Conservation (phyloP, 2,888 invertebrate genomes). For the Phortica okadai region DNA sequence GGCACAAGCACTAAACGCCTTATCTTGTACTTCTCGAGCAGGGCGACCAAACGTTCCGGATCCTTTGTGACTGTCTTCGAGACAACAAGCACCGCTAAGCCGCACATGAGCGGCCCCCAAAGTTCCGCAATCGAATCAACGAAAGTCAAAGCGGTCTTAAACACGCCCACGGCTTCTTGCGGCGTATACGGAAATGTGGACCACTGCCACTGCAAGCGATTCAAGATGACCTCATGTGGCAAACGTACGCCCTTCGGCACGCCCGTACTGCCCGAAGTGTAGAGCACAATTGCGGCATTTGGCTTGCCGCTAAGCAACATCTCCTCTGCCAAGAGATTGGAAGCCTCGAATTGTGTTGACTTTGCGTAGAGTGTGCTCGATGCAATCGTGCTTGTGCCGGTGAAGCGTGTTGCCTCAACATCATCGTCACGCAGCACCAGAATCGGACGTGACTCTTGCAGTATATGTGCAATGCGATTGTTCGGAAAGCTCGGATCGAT, state of each 20-base stretch:
- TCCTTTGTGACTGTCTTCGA: constrained; percentile 85
- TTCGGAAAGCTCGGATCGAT: constrained; percentile 85
- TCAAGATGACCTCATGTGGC: constrained; percentile 85
- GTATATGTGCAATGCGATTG: constrained; percentile 85
- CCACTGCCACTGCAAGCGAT: constrained; percentile 94
- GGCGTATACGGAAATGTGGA: constrained; percentile 84
- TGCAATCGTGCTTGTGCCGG: constrained; percentile 61
- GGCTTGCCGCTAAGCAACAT: constrained; percentile 71
- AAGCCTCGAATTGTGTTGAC: constrained; percentile 59
- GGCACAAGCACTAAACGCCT: constrained; percentile 91
- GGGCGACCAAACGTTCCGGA: constrained; percentile 84
- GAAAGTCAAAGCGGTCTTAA: constrained; percentile 94
- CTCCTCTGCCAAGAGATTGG: constrained; percentile 73
- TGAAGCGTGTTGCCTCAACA: constrained; percentile 66
- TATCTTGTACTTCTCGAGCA: constrained; percentile 85
- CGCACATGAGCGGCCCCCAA: constrained; percentile 89
- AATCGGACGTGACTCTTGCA: constrained; percentile 85
- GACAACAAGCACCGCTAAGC: constrained; percentile 83
- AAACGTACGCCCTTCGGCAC: constrained; percentile 93
- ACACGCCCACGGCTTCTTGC: constrained; percentile 85
- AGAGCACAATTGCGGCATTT: constrained; percentile 71
- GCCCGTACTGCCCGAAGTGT: constrained; percentile 90
- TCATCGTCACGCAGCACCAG: constrained; percentile 81
- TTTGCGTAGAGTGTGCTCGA: constrained; percentile 67
- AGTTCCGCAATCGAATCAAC: constrained; percentile 93